Base-by-base conservation (phyloP, 2,113 vertebrate genomes). In the Aphyosemion australe region DNA sequence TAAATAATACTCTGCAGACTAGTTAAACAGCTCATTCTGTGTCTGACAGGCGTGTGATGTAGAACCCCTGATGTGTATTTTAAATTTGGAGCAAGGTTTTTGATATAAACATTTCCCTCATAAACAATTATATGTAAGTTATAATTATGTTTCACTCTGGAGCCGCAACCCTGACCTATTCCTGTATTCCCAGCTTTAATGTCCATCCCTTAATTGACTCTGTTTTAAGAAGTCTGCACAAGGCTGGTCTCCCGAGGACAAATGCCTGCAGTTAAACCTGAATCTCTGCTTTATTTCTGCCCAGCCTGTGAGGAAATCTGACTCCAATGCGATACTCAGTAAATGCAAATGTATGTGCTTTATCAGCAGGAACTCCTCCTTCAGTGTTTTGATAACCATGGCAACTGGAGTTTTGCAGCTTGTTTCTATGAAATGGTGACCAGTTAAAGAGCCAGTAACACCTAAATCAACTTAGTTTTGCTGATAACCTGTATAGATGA, bases 361-460 rank as follows among this genome's bases (percentile, higher is more conserved):
- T 6, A 61, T 73, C 52, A 57, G 65, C 48, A 42, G 41, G 21
- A n/a, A 5, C 46, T 66, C 45, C 68, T 78, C 50, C 46, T 61
- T 74, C 52, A 34, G n/a, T 65, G 19, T 65, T 64, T 63, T 51
- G 48, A 83, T 88, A 72, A 65, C 86, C 67, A 84, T 84, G 66
- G 79, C 60, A 90, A 87, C 79, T 65, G 65, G 65, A 60, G 42
- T 61, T 74, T 74, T 61, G 46, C 52, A 58, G 60, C 58, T 58
- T 60, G 61, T 47, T 50, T 65, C 70, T 32, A 50, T 58, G 37
- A 84, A 78, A 69, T 45, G 31, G 48, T 55, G 72, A 72, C 54
- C 41, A n/a, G 53, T 58, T 37, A n/a, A n/a, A n/a, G n/a, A n/a
- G n/a, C n/a, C n/a, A n/a, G n/a, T n/a, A n/a, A n/a, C n/a, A n/a